phyloP scores from a whole-genome alignment of 2,797 vertebrate genomes.

The Austrolebias charrua region DNA sequence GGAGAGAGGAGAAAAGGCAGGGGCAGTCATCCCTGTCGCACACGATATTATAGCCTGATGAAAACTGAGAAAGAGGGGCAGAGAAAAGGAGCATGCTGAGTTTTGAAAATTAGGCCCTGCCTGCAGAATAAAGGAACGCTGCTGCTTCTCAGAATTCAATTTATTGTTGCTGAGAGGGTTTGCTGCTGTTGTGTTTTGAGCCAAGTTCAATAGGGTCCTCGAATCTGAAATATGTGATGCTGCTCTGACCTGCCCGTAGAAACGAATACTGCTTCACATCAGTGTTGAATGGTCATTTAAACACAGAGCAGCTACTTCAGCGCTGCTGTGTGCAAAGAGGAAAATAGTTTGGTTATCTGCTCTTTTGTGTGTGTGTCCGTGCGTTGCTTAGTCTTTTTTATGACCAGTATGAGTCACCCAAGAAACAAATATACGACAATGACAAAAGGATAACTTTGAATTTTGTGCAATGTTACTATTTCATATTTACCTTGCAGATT shows the following conservation, averaged over 20 bases:
- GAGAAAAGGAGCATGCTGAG: conserved; percentile 10
- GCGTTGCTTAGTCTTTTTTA: too few relatives aligned
- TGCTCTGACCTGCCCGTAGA: conserved; percentile 6
- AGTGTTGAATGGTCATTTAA: conserved; percentile 6
- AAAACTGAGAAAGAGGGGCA: conserved; percentile 36
- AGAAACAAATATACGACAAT: too few relatives aligned
- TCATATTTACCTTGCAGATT: too few relatives aligned
- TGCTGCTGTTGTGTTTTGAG: conserved; percentile 14
- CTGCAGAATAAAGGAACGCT: conserved; percentile 44
- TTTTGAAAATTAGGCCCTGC: conserved; percentile 40
- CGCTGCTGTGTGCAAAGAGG: not conserved
- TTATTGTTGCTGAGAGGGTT: conserved; percentile 29
- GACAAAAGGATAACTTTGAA: too few relatives aligned
- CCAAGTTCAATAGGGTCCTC: conserved; percentile 39
- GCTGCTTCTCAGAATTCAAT: conserved; percentile 49
- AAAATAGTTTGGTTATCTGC: not conserved
- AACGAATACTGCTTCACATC: conserved; percentile 10
- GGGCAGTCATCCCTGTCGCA: conserved; percentile 78
- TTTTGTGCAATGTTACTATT: too few relatives aligned
- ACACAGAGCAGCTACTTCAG: not conserved
- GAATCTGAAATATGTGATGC: conserved; percentile 32
- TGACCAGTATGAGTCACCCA: too few relatives aligned
- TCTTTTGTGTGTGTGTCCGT: not conserved
- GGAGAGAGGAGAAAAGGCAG: conserved; percentile 56
- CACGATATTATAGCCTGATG: conserved; percentile 83